phyloP scores from a whole-genome alignment of 1,140 invertebrate genomes.

The Drosophila repleta region DNA sequence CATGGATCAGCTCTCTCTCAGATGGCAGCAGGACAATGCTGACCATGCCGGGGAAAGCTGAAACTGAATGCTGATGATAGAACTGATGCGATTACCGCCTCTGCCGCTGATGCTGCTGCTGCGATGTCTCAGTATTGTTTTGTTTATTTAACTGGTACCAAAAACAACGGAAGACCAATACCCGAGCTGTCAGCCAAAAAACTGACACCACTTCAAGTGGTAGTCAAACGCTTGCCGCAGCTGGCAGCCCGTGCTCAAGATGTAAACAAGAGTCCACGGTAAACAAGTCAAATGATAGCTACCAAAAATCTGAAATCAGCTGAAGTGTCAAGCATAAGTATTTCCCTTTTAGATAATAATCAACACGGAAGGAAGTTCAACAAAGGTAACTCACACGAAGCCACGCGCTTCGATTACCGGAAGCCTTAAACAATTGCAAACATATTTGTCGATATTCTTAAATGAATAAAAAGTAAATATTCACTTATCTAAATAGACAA shows the following conservation, averaged over 20 bases:
- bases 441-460: no score
- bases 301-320: neutral
- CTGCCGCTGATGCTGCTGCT: neutral
- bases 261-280: constrained; percentile 15
- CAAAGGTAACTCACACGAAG: no score
- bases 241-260: neutral
- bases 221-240: neutral
- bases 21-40: constrained; percentile 35
- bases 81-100: constrained; percentile 24
- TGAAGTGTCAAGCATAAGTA: neutral
- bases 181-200: constrained; percentile 8
- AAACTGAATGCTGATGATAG: constrained; percentile 20
- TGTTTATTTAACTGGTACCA: constrained; percentile 60
- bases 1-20: neutral
- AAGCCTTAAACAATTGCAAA: no score
- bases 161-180: constrained; percentile 14
- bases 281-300: constrained; percentile 17
- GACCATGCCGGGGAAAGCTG: constrained; percentile 31
- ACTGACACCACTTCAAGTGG: constrained; percentile 16
- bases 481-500: no score
- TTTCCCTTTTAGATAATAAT: neutral
- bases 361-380: no score
- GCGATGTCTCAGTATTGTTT: constrained; percentile 17
- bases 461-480: no score
- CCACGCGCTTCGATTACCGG: no score